Base-by-base conservation (phyloP, 1,140 invertebrate genomes). In the Dendroctonus ponderosae region DNA sequence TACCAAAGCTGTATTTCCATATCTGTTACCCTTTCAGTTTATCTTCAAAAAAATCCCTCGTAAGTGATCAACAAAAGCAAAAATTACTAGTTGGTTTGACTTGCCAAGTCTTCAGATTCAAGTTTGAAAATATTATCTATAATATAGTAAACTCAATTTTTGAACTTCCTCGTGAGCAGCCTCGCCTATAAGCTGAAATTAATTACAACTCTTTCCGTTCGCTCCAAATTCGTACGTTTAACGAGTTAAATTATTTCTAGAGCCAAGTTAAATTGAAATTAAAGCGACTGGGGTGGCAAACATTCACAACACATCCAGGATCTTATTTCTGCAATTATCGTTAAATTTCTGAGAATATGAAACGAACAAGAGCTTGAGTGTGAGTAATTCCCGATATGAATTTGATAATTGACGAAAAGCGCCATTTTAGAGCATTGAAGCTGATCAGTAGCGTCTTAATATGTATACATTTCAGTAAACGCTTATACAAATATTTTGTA, bases 241-340 rank as follows among this genome's bases (percentile, higher is more conserved):
- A 70, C 68, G 59, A 70, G 68, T 70, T 69, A 69, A 69, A 65
- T 69, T 69, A 62, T 69, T 59, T 61, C 68, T 54, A 57, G 60
- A 67, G 68, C 57, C 50, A 70, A 70, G 64, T 67, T 70, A 70
- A 70, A 70, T 70, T 70, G 68, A 70, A 70, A 70, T 70, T 70
- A 70, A 66, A 46, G 59, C 59, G 68, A 54, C 62, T 56, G 68
- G 66, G 59, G 65, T 40, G 46, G 68, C 68, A 70, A 70, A 70
- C 64, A 67, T 67, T 67, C 68, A 62, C 65, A 61, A 66, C 65
- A 66, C 65, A 66, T 66, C 65, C 56, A 66, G 57, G 56, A 66
- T 60, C 65, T 66, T 66, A 66, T 66, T 66, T 61, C 65, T 66
- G 57, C 56, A 66, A 66, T 66, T 66, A 66, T 66, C 65, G 65